Conservation (phyloP, 1,140 invertebrate species). For the Dendroctonus valens region DNA sequence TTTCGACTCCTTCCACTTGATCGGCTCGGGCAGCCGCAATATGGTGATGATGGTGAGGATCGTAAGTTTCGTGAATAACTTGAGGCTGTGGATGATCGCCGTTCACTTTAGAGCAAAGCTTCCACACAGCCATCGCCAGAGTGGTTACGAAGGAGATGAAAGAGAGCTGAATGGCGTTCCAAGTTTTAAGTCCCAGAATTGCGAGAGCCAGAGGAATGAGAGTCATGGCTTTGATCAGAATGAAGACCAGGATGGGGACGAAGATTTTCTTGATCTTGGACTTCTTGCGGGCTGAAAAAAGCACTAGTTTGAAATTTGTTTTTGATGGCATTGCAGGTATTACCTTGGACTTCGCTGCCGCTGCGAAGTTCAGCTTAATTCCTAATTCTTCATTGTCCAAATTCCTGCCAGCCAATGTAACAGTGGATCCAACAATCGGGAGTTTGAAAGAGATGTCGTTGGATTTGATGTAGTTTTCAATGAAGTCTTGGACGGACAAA, state of each 20-base stretch:
- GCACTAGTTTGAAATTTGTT: not conserved
- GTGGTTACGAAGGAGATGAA: constrained; percentile 85
- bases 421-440: constrained; percentile 65
- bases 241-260: constrained; percentile 77
- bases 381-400: constrained; percentile 69
- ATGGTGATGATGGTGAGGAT: constrained; percentile 56
- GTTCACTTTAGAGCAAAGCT: constrained; percentile 81
- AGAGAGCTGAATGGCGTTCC: constrained; percentile 80
- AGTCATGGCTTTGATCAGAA: constrained; percentile 79
- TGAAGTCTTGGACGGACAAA: constrained; percentile 61
- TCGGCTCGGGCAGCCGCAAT: constrained; percentile 52
- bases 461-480: constrained; percentile 68
- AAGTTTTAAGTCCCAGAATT: constrained; percentile 78
- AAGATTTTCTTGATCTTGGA: constrained; percentile 81
- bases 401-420: constrained; percentile 72
- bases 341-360: constrained; percentile 55
- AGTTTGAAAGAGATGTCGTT: constrained; percentile 74
- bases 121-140: constrained; percentile 78
- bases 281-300: constrained; percentile 62
- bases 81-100: constrained; percentile 63
- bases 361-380: constrained; percentile 65
- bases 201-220: constrained; percentile 79
- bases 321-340: not conserved
- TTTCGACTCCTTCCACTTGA: constrained; percentile 58
- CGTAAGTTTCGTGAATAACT: constrained; percentile 44